Conservation (phyloP, 2,888 invertebrate genomes). For the Platycheirus rosarum region DNA sequence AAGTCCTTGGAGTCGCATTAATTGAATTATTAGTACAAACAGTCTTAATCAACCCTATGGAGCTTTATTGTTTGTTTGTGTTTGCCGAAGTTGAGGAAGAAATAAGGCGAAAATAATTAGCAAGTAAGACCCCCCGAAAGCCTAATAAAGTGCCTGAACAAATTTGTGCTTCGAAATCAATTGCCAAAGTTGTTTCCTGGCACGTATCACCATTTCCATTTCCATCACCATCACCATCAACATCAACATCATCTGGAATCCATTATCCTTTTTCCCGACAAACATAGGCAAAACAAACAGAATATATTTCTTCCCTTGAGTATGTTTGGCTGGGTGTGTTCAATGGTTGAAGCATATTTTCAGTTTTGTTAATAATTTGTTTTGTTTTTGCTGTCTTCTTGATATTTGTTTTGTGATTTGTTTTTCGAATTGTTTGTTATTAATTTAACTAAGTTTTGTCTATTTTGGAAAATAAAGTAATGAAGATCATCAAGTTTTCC, state of each 20-base stretch:
- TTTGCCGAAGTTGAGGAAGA: neutral
- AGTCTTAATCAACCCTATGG: slow-evolving; percentile 55
- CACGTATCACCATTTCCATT: slow-evolving; percentile 47
- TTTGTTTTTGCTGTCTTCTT: no score
- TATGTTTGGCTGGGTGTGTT: no score
- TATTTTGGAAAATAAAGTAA: no score
- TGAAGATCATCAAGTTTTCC: no score
- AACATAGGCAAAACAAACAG: slow-evolving; percentile 14
- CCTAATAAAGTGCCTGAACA: slow-evolving; percentile 73
- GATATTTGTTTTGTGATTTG: slow-evolving; percentile 56
- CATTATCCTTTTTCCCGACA: slow-evolving; percentile 39
- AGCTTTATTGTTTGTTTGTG: slow-evolving; percentile 9
- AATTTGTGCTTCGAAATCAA: slow-evolving; percentile 62
- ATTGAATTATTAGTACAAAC: slow-evolving; percentile 71
- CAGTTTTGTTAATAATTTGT: slow-evolving; percentile 58
- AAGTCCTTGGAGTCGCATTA: slow-evolving; percentile 60
- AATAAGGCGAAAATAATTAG: slow-evolving; percentile 67
- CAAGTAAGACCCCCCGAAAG: slow-evolving; percentile 58
- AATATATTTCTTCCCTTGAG: no score
- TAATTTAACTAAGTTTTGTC: slow-evolving; percentile 57
- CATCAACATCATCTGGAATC: slow-evolving; percentile 23
- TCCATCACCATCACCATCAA: neutral
- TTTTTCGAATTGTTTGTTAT: slow-evolving; percentile 69
- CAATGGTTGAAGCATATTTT: slow-evolving; percentile 35
- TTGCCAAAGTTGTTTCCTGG: slow-evolving; percentile 41